Base-by-base conservation (phyloP, 2,113 vertebrate genomes). In the Sinocyclocheilus grahami region DNA sequence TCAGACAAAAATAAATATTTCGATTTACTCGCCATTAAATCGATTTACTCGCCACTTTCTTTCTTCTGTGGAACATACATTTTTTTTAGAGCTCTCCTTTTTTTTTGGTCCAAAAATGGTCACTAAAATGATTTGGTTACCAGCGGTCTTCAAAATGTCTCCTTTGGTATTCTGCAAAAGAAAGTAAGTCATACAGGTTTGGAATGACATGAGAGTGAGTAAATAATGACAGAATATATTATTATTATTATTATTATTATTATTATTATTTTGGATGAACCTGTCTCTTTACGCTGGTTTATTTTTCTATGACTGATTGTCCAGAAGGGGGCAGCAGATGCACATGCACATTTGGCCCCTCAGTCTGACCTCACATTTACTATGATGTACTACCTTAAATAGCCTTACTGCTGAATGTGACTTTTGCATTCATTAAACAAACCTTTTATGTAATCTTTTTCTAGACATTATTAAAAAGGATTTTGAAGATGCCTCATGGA, bases 311-410 rank as follows among this genome's bases (percentile, higher is more conserved):
- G 46, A 53, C 72, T 27, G 78, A 69, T 71, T 82, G 46, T 13
- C 71, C 82, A 58, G 22, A 39, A 87, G 88, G 83, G 39, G 88
- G 85, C 78, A 87, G 85, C 62, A 82, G 20, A 62, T 51, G 75
- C 42, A 75, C 42, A 30, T 39, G 11, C 55, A 33, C 11, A 14
- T 72, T n/a, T 33, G 1, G 13, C 30, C 12, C 16, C 71, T 55
- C 5, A 62, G 12, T 62, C 9, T 84, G 30, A 78, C 22, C n/a
- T 80, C 3, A 27, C 10, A 27, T 27, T 16, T 10, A n/a, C 10
- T 46, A 60, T 33, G 37, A 51, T 27, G 39, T 37, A 33, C 58
- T 24, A 69, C 48, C 75, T 67, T 39, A 22, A 63, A 48, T 63
- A 80, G 37, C 37, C 6, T 37, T 37, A 13, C 2, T 58, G 76